These are phyloP conservation scores for Ctenosaura bakeri DNA, from an alignment of 2,797 vertebrate genomes.

Conservation along the genomic window DNA sequence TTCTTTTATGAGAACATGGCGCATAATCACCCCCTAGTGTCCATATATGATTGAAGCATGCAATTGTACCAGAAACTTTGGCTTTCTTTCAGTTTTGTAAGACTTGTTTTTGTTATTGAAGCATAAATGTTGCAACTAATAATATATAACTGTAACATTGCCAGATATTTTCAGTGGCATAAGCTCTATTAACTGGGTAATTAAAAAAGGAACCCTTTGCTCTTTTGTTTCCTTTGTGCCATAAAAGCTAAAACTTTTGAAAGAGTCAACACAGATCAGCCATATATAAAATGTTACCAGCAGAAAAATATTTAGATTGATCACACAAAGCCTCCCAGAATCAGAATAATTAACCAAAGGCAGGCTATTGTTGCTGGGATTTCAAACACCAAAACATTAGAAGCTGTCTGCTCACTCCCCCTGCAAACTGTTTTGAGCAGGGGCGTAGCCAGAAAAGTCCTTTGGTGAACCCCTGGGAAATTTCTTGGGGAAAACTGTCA, in stretches of 20 bases:
- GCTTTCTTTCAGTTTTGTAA: too few relatives aligned
- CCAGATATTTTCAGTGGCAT: neutral
- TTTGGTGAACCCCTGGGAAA: too few relatives aligned
- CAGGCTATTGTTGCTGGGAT: too few relatives aligned
- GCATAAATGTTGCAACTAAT: neutral
- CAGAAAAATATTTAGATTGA: neutral
- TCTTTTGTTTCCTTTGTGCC: neutral
- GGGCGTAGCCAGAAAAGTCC: too few relatives aligned
- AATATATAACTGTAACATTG: conserved; percentile 12
- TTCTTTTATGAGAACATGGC: conserved; percentile 1
- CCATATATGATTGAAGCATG: neutral
- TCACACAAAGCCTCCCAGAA: too few relatives aligned
- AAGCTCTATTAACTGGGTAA: conserved; percentile 23
- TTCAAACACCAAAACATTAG: too few relatives aligned
- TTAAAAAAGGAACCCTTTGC: neutral
- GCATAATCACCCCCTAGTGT: conserved; percentile 66
- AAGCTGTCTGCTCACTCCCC: too few relatives aligned
- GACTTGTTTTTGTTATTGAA: neutral
- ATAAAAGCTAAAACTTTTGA: neutral
- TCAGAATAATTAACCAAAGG: too few relatives aligned
- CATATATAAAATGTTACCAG: neutral
- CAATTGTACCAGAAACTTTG: neutral
- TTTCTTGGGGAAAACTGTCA: too few relatives aligned
- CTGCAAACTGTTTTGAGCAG: too few relatives aligned
- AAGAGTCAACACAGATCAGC: neutral